Base-by-base conservation (phyloP, 1,140 invertebrate genomes). In the Acromyrmex charruanus region DNA sequence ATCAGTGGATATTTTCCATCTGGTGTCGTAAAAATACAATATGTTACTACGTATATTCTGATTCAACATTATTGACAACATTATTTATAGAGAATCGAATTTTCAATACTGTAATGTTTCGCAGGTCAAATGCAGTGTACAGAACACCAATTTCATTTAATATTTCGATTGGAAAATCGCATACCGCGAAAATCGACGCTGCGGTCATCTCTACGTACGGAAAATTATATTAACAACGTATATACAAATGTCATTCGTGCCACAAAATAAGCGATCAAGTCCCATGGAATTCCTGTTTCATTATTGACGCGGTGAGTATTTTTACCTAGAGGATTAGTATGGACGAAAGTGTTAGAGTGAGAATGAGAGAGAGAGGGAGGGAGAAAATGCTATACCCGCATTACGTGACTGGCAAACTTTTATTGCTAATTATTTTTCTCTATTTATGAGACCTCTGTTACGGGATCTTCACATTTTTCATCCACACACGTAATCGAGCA, bases 391-490 rank as follows among this genome's bases (percentile, higher is more conserved):
- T 44, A 16, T 59, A 71, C 65, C 65, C 59, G 65, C 66, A 80
- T 75, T 71, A 55, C 44, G 69, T 79, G 69, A 77, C 51, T 71
- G 21, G 44, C 16, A 25, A 82, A 51, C 77, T 75, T 87, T 90
- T 85, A 87, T 87, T 87, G 68, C 85, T 85, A 90, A 90, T 90
- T 87, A 90, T 90, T 85, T 89, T 80, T 75, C 85, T 65, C 28
- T 39, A 25, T 87, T 89, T 87, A 87, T 58, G 79, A 77, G 49
- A 35, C 39, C 66, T 51, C 39, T 3, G 66, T 51, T 69, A 69
- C 59, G 28, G 28, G 51, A 28, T 21, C 63, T 31, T 31, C 25
- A 55, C 55, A n/a, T 66, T 85, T 88, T 66, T 59, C 74, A 55
- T 58, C 31, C 85, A 4, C 49, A 79, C 69, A 51, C 69, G 69